These are phyloP conservation scores for Pogoniulus pusillus DNA, from an alignment of 2,797 vertebrate genomes.

Conservation along the genomic window DNA sequence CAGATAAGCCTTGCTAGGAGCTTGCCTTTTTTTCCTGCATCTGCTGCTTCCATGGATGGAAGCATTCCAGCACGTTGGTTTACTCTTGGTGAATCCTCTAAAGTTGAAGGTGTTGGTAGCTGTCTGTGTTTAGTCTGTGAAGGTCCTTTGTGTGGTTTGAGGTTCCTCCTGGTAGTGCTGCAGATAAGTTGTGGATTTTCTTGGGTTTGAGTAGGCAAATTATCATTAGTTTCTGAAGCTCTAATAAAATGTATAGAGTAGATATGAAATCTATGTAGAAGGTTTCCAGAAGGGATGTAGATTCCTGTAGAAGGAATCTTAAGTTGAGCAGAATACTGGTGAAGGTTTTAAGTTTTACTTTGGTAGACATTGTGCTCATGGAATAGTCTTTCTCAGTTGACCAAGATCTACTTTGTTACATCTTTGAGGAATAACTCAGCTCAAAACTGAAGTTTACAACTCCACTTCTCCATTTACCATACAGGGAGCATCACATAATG, in stretches of 20 bases:
- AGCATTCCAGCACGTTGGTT: background rate
- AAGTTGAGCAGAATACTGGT: background rate
- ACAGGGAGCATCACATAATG: background rate
- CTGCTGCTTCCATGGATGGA: background rate
- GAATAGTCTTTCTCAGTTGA: background rate
- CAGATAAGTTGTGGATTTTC: background rate
- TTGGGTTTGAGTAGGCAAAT: background rate
- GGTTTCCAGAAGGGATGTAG: background rate
- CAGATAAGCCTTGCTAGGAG: background rate
- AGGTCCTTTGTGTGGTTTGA: background rate
- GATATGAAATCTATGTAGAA: background rate
- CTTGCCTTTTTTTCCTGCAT: background rate
- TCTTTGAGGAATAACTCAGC: background rate
- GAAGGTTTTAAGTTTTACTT: background rate
- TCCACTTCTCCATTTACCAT: constrained; percentile 4
- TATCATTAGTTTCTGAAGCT: background rate
- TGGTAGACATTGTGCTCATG: background rate
- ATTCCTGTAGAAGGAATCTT: background rate
- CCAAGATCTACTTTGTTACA: background rate
- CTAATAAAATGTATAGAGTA: background rate
- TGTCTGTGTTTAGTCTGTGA: background rate
- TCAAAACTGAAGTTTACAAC: background rate
- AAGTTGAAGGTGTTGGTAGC: background rate
- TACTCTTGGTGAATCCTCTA: background rate
- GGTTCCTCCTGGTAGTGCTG: background rate